Evolutionary conservation across 1,140 invertebrate species (phyloP), one percentile per base, ranked within the genome.

Genomic region (Diorhabda elongata): DNA sequence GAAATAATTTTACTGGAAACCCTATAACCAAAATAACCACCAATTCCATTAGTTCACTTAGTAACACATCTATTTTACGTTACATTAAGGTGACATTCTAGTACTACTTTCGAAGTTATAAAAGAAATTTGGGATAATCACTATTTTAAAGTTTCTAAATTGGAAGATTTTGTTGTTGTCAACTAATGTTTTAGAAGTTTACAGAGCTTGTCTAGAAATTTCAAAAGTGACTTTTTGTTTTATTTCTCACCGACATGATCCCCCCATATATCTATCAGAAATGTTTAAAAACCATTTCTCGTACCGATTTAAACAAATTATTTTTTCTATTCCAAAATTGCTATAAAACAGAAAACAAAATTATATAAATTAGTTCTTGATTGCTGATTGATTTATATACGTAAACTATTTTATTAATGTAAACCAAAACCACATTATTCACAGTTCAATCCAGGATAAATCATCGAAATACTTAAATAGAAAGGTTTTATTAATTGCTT

Each of bases 301-400:
- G 58, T 52, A 58, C 42, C 65, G 58, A 67, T 60, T 67, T 60
- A 60, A 67, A 67, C 65, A 67, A 67, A 67, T 67, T 67, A 60
- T 67, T 67, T 67, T 67, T 67, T 58, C 65, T 59, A 60, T 67
- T 60, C 60, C 42, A 67, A 60, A 60, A 42, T 67, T 67, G 65
- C 42, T 67, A 67, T 67, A 67, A 67, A 67, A 45, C 65, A 67
- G 65, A 52, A 67, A 67, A 67, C 44, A 60, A 67, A 67, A 58
- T 66, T 67, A 67, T 60, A 60, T 67, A 67, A 67, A 67, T 67
- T 58, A 47, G 9, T 59, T 44, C 58, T 42, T 67, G 65, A 45
- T 60, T 45, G 58, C 58, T 67, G 65, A 67, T 59, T 67, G 65
- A 67, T 67, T 67, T 67, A 67, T 67, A 60, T 44, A 59, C 42